Evolutionary conservation across 2,113 vertebrate genomes (phyloP), one percentile per base, ranked within the genome.

Genomic region (Scopus umbretta): DNA sequence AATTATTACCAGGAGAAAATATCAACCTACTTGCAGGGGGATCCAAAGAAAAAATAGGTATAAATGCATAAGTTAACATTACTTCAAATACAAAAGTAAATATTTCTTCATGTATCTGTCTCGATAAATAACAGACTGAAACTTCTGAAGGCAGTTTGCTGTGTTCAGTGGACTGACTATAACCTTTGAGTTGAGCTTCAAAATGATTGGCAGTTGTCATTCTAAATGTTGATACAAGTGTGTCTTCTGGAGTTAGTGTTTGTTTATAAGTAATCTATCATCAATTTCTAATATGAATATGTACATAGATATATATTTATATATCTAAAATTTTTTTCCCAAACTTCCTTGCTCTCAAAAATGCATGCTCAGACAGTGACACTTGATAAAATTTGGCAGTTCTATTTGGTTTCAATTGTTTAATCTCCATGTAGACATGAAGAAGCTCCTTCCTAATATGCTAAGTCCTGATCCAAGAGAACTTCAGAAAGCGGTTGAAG

Each of bases 401-500:
- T 92, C 30, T 94, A 47, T 10, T 50, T 62, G 49, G 19, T 92
- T 93, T 83, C 75, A 63, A 79, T 53, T 96, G 20, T 86, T 94
- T 95, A 19, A 90, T 95, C 53, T 84, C 88, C 79, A 47, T 75
- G 30, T 97, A 99, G 99, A 99, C 97, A 98, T 99, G 97, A 99
- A 99, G 97, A 98, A 99, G 78, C 98, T 99, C 20, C 98, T 99
- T 89, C 99, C 99, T 67, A 99, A 98, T 73, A 98, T 99, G 97
- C 96, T 99, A 82, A 99, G 99, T 96, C 99, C 99, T 70, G 99
- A 99, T 97, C 99, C 99, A 17, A 98, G 98, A 15, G 99, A 99
- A 97, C 99, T 99, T 95, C 99, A 99, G 96, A 99, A 99, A 96
- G 99, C 99, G 91, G 99, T 99, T 74, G 99, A 99, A 98, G 99